A percentile compares a stretch with the other conserved stretches of the same genome.
Evolutionary conservation across 2,888 invertebrate species (phyloP).

Genomic region (Ectropis crepuscularia): DNA sequence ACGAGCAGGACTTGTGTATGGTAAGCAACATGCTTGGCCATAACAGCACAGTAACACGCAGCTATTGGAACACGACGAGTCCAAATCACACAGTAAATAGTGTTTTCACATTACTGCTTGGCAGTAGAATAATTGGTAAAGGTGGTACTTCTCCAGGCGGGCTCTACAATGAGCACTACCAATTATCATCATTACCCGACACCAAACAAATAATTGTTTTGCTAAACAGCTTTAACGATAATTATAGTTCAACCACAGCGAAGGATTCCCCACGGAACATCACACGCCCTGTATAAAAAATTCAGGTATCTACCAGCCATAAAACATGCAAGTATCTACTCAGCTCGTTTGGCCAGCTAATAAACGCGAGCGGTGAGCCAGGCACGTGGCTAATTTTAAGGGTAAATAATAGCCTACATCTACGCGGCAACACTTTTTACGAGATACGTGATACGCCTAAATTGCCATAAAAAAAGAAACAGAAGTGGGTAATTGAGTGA

Average conservation of each 20-base stretch:
- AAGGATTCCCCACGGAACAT: neutral
- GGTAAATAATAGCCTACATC: slow-evolving; percentile 58
- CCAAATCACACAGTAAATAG: too few species aligned
- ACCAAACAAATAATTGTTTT: too few species aligned
- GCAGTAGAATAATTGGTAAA: too few species aligned
- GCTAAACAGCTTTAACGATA: too few species aligned
- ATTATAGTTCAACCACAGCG: neutral
- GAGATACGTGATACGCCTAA: slow-evolving; percentile 44
- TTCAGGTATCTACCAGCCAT: slow-evolving; percentile 13
- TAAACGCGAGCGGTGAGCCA: slow-evolving; percentile 45
- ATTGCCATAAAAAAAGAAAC: slow-evolving; percentile 22
- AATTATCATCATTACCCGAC: too few species aligned
- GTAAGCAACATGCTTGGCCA: too few species aligned
- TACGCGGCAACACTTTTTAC: slow-evolving; percentile 62
- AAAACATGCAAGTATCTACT: slow-evolving; percentile 28
- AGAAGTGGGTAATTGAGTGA: neutral
- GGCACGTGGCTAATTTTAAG: slow-evolving; percentile 60
- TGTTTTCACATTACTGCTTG: too few species aligned
- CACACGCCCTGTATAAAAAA: slow-evolving; percentile 3
- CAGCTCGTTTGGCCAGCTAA: slow-evolving; percentile 40
- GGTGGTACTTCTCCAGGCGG: too few species aligned
- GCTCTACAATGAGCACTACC: too few species aligned
- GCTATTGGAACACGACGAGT: too few species aligned
- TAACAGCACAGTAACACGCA: too few species aligned
- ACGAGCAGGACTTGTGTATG: too few species aligned